Evolutionary conservation across 2,113 vertebrate species (phyloP).

Genomic region (Kobus ellipsiprymnus): DNA sequence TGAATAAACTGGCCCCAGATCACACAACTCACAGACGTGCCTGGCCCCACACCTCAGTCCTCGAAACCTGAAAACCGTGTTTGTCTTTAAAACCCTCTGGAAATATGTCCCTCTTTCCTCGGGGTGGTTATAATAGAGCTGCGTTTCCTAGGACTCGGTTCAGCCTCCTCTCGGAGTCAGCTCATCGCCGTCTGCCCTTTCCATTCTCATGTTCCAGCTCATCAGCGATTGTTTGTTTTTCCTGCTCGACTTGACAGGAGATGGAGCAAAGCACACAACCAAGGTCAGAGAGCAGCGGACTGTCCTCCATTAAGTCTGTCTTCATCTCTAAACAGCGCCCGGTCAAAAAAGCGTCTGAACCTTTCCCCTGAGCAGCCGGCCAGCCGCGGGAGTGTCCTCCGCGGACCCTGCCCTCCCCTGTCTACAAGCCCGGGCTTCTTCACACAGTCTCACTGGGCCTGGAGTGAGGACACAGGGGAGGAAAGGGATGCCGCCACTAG

Average conservation of each 20-base stretch:
- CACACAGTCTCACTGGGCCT: background rate
- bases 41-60: too few relatives aligned
- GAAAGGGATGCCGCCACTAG: background rate
- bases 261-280: constrained; percentile 29
- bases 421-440: background rate
- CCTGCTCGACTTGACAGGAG: constrained; percentile 38
- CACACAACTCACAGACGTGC: background rate
- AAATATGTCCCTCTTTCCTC: background rate
- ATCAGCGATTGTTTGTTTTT: constrained; percentile 43
- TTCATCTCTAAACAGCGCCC: background rate
- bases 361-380: background rate
- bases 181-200: constrained; percentile 4
- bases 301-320: constrained; percentile 37
- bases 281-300: constrained; percentile 31
- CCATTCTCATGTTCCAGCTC: constrained; percentile 22
- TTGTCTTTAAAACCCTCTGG: background rate
- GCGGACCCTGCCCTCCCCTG: background rate
- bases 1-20: background rate
- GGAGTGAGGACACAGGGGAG: background rate
- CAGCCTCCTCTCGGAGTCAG: background rate
- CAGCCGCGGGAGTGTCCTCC: background rate
- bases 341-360: background rate
- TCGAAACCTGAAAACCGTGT: background rate
- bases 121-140: background rate
- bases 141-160: background rate